Percentiles rank a stretch among this genome's conserved stretches.
Evolutionary conservation across 2,797 vertebrate genomes (phyloP).

Genomic region (Miichthys miiuy): DNA sequence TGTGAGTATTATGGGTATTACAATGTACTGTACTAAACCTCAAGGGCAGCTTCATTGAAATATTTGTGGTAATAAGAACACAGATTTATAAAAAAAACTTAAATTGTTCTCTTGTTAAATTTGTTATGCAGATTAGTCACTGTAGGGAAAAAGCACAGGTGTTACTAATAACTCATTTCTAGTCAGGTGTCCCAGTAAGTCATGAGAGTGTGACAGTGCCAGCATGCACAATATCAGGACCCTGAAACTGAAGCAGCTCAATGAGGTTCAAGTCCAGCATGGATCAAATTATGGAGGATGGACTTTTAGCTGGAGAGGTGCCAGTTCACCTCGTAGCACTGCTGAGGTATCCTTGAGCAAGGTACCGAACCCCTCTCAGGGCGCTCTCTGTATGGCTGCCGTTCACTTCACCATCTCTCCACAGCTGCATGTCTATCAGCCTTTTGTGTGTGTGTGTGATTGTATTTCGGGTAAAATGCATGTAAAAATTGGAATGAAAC

Average conservation of each 20-base stretch:
- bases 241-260: background rate
- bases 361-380: too few relatives aligned
- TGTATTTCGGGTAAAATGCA: too few relatives aligned
- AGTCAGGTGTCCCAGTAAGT: background rate
- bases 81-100: background rate
- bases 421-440: too few relatives aligned
- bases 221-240: background rate
- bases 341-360: too few relatives aligned
- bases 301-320: too few relatives aligned
- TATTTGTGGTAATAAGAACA: background rate
- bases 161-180: background rate
- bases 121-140: background rate
- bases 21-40: slow-evolving; percentile 10
- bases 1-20: background rate
- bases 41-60: background rate
- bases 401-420: too few relatives aligned
- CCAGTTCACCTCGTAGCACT: too few relatives aligned
- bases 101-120: background rate
- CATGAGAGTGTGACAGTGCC: background rate
- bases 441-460: too few relatives aligned
- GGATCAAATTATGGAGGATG: too few relatives aligned
- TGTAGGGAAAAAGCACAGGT: background rate
- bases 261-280: background rate
- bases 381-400: too few relatives aligned
- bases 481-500: too few relatives aligned